Conservation (phyloP, 2,888 invertebrate species). For the Tipula vernalis region DNA sequence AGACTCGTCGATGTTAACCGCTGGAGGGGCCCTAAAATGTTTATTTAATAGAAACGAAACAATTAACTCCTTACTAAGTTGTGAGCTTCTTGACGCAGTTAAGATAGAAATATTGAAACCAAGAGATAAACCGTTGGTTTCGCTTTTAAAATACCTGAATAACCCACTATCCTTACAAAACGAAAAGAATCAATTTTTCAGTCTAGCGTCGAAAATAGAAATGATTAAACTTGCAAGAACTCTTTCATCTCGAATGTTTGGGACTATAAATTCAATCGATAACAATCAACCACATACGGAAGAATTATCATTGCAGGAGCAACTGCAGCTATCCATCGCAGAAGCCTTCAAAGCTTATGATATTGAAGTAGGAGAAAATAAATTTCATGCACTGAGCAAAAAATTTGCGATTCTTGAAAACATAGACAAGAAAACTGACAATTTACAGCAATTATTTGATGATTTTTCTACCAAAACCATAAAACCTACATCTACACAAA, state of each 20-base stretch:
- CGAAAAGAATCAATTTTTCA: no score
- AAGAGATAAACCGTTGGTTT: neutral
- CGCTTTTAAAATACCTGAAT: no score
- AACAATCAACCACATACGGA: neutral
- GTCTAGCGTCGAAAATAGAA: neutral
- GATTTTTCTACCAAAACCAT: neutral
- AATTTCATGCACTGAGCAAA: neutral
- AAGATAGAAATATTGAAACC: neutral
- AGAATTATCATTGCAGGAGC: no score
- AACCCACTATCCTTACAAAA: no score
- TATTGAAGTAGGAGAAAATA: no score
- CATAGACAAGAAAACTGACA: neutral
- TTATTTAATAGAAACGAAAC: no score
- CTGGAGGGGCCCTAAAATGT: neutral
- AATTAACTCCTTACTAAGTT: no score
- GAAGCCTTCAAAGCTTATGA: no score
- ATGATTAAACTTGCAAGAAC: neutral
- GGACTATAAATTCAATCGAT: neutral
- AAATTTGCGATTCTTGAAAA: no score
- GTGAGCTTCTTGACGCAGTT: neutral
- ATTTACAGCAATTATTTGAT: neutral
- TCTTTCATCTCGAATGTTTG: neutral
- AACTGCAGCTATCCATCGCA: no score
- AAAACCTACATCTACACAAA: no score
- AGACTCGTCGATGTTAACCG: constrained; percentile 1